Base-by-base conservation (phyloP, 2,797 vertebrate species). In the Danionella dracula region DNA sequence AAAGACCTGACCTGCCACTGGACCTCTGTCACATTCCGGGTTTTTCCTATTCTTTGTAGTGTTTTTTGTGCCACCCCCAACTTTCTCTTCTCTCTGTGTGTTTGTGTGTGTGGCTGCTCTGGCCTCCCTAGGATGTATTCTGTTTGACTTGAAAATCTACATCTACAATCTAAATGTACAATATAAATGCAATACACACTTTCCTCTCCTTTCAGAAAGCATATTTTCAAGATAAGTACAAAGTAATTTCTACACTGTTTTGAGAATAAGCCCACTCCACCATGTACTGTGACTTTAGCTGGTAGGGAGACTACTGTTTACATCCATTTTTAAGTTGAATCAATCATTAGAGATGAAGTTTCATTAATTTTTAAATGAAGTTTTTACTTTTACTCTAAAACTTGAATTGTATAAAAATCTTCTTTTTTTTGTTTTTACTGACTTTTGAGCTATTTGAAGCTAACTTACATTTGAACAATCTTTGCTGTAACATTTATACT, bases 1-100 rank as follows among this genome's bases (percentile, higher is more conserved):
- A 94, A 93, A 84, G 76, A 57, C 4, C 82, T 58, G 86, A 92
- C 91, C 92, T 63, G 80, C 79, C 49, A 80, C 74, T 76, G 70
- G 80, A 81, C 81, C 67, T 38, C 66, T 77, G 45, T 82, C 51
- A 69, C 29, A 79, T 82, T 75, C 54, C 72, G 71, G 71, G 77
- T 73, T 67, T 68, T 67, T 37, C 51, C 41, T 59, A 59, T 82
- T 83, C 77, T 64, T 69, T 58, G 45, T 71, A 70, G 73, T 83
- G 82, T 88, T 87, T 88, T 88, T 82, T 85, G 87, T 88, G 83
- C 86, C 79, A 82, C 80, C 83, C 81, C 69, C 61, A 45, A 42
- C 2, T 1, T 37, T 59, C 34, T 70, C 9, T 69, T 8, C 23
- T 46, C 32, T 38, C 12, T 56, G 15, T 56, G 41, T 35, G 17